Percentiles rank a stretch among this genome's conserved stretches.
Evolutionary conservation across 1,140 invertebrate species (phyloP).

Genomic region (Drosophila parabipectinata): DNA sequence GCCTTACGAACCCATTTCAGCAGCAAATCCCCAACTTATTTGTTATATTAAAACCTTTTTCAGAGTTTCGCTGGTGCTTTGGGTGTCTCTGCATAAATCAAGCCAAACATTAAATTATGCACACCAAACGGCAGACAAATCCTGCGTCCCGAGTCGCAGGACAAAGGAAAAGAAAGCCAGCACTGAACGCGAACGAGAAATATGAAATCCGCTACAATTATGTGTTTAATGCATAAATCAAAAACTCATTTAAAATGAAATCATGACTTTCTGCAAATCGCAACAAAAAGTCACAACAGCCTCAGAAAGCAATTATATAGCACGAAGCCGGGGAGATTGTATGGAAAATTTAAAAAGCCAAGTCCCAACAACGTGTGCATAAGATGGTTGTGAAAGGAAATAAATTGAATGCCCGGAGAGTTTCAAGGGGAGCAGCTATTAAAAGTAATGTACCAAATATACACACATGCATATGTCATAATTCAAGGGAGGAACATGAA

Average conservation of each 20-base stretch:
- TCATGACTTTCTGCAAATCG: slow-evolving; percentile 77
- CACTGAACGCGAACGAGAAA: slow-evolving; percentile 19
- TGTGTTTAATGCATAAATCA: slow-evolving; percentile 82
- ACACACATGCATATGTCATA: slow-evolving; percentile 20
- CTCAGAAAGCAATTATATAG: slow-evolving; percentile 67
- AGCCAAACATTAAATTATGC: slow-evolving; percentile 78
- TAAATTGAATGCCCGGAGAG: slow-evolving; percentile 71
- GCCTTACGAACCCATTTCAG: slow-evolving; percentile 26
- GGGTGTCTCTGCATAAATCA: slow-evolving; percentile 61
- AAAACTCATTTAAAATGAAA: slow-evolving; percentile 82
- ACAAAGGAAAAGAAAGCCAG: slow-evolving; percentile 17
- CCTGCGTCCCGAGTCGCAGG: slow-evolving; percentile 24
- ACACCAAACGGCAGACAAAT: slow-evolving; percentile 70
- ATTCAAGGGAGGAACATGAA: slow-evolving; percentile 15
- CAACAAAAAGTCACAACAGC: slow-evolving; percentile 61
- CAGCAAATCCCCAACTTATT: slow-evolving; percentile 37
- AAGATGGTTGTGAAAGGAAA: slow-evolving; percentile 68
- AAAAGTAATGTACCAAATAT: slow-evolving; percentile 46
- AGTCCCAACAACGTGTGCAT: slow-evolving; percentile 57
- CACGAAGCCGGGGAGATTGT: slow-evolving; percentile 33
- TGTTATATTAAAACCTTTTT: slow-evolving; percentile 59
- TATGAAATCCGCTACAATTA: slow-evolving; percentile 72
- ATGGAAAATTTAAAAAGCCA: slow-evolving; percentile 69
- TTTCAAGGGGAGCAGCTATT: slow-evolving; percentile 57
- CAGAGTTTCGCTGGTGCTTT: slow-evolving; percentile 19